Conservation (phyloP, 2,888 invertebrate species). For the Acanthosepion lycidas region DNA sequence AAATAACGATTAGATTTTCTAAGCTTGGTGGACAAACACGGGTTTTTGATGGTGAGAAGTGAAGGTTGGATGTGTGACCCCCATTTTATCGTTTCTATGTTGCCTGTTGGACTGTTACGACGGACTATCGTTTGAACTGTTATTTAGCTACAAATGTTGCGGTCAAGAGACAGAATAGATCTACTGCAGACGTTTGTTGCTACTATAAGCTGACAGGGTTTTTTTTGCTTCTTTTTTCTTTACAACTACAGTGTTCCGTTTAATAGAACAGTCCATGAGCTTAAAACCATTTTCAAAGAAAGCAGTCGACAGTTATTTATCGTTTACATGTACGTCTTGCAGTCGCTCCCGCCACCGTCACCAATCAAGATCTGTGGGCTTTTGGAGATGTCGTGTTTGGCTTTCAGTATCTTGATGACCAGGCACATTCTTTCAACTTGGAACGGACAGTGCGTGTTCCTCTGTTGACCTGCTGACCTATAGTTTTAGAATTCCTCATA, state of each 20-base stretch:
- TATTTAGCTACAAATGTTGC: no score
- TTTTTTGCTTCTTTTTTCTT: no score
- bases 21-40: no score
- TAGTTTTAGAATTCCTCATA: background rate
- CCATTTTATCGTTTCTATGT: no score
- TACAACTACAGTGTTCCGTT: background rate
- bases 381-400: background rate
- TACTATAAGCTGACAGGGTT: no score
- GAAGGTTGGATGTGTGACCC: no score
- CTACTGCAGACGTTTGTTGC: no score
- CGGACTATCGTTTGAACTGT: no score
- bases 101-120: no score
- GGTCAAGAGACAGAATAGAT: no score
- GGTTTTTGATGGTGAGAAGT: no score
- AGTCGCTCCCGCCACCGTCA: background rate
- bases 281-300: background rate
- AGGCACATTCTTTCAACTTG: background rate
- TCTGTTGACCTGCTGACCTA: slow-evolving; percentile 2
- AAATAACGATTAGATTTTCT: no score
- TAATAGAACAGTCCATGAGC: background rate
- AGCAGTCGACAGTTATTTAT: background rate
- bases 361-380: background rate
- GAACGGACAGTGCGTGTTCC: background rate
- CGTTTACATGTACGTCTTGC: background rate
- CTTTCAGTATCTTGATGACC: background rate